Evolutionary conservation across 2,113 vertebrate species (phyloP).

Genomic region (Lepisosteus oculatus): DNA sequence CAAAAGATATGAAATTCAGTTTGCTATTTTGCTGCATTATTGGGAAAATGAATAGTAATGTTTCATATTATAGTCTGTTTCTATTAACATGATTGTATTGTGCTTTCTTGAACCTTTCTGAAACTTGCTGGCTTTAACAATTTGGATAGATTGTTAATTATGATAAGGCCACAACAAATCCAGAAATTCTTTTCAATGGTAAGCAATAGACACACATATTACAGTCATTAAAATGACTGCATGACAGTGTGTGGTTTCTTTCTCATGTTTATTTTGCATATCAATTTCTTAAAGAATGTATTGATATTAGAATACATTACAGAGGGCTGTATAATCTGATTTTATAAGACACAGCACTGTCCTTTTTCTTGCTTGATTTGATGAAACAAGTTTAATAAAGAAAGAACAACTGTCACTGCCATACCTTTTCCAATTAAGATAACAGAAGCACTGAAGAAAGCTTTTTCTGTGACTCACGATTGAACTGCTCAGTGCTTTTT

Average conservation of each 20-base stretch:
- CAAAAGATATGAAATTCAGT: too few species aligned
- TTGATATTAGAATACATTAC: neutral
- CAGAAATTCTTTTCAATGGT: too few species aligned
- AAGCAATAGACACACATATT: too few species aligned
- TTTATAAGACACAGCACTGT: neutral
- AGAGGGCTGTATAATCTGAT: neutral
- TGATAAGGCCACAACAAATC: too few species aligned
- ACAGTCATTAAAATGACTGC: neutral
- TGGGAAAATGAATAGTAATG: too few species aligned
- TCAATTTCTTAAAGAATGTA: neutral
- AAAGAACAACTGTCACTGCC: slow-evolving; percentile 1
- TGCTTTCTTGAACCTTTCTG: too few species aligned
- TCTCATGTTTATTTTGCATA: neutral
- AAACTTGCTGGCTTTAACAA: too few species aligned
- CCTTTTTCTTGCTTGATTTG: slow-evolving; percentile 1
- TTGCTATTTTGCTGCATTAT: too few species aligned
- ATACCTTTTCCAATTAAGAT: neutral
- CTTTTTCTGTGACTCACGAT: neutral
- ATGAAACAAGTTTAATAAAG: neutral
- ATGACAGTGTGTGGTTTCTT: neutral
- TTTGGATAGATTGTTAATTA: too few species aligned
- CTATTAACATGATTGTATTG: too few species aligned
- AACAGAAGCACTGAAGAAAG: neutral
- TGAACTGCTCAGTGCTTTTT: neutral
- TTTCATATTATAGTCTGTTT: too few species aligned